These are phyloP conservation scores for Myodes glareolus DNA, from an alignment of 2,113 vertebrate genomes.

Conservation along the genomic window DNA sequence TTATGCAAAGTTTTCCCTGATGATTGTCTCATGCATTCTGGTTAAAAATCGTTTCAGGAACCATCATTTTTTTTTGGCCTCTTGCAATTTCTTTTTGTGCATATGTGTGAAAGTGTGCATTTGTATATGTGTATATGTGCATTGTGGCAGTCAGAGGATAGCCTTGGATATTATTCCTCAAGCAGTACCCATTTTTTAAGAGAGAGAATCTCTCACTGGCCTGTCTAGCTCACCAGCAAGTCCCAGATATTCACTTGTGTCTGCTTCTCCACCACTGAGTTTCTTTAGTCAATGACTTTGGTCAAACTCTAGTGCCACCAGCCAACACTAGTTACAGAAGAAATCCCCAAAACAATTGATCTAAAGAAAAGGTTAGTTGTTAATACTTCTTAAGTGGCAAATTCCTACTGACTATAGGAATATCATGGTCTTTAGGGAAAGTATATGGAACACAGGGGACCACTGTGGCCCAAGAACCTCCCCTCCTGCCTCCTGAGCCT, in stretches of 20 bases:
- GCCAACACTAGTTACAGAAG: not conserved
- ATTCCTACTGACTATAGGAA: slow-evolving; percentile 19
- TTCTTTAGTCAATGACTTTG: slow-evolving; percentile 43
- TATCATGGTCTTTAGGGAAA: not conserved
- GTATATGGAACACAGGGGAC: not conserved
- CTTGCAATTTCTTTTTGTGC: not conserved
- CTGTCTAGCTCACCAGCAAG: not conserved
- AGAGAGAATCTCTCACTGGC: not conserved
- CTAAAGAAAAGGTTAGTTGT: slow-evolving; percentile 35
- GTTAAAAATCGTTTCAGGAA: not conserved
- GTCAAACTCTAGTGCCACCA: not conserved
- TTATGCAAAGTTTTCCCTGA: not conserved
- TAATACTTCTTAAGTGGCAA: not conserved
- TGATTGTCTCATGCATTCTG: not conserved
- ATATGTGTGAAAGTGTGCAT: not conserved
- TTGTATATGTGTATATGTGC: not conserved
- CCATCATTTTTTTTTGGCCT: not conserved
- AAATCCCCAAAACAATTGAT: not conserved
- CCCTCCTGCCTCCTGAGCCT: not conserved
- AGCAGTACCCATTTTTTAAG: not conserved
- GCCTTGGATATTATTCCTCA: not conserved
- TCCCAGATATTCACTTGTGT: not conserved
- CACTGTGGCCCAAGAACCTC: not conserved
- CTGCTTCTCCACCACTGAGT: not conserved
- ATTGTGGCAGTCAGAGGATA: not conserved